These are phyloP conservation scores for Umimayanthus kanabou DNA, from an alignment of 92 coral and sea anemone genomes.

Conservation along the genomic window DNA sequence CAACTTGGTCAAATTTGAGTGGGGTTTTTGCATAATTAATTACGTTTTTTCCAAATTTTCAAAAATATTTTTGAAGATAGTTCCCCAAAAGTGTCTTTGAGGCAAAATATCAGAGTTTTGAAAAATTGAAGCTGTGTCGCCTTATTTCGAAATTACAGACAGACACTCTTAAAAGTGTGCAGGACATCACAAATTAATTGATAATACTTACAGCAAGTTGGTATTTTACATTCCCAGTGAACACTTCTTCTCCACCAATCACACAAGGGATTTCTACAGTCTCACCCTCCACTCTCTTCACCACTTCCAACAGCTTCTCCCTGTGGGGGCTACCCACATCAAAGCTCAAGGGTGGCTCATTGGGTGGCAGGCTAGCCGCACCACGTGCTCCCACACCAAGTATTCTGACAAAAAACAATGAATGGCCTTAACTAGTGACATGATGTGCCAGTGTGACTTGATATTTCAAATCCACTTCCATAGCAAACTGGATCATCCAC, in stretches of 20 bases:
- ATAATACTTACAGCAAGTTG: conserved; percentile 81
- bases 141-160: neutral
- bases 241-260: conserved; percentile 87
- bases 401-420: conserved; percentile 33
- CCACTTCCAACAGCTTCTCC: conserved; percentile 62
- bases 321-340: conserved; percentile 64
- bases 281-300: conserved; percentile 76
- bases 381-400: conserved; percentile 57
- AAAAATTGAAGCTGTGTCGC: too few species aligned
- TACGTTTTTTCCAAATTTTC: too few species aligned
- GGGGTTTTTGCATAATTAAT: too few species aligned
- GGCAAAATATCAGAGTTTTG: too few species aligned
- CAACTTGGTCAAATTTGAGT: too few species aligned
- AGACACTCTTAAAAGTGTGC: too few species aligned
- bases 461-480: too few species aligned
- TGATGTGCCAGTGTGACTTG: too few species aligned
- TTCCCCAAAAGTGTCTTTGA: too few species aligned
- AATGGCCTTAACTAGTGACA: too few species aligned
- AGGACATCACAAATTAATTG: neutral
- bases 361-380: conserved; percentile 70
- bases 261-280: conserved; percentile 90
- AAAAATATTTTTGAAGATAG: too few species aligned
- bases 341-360: conserved; percentile 87
- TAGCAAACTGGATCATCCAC: too few species aligned
- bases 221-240: conserved; percentile 69